Evolutionary conservation across 2,888 invertebrate species (phyloP), one percentile per base, ranked within the genome.

Genomic region (Tuta absoluta): DNA sequence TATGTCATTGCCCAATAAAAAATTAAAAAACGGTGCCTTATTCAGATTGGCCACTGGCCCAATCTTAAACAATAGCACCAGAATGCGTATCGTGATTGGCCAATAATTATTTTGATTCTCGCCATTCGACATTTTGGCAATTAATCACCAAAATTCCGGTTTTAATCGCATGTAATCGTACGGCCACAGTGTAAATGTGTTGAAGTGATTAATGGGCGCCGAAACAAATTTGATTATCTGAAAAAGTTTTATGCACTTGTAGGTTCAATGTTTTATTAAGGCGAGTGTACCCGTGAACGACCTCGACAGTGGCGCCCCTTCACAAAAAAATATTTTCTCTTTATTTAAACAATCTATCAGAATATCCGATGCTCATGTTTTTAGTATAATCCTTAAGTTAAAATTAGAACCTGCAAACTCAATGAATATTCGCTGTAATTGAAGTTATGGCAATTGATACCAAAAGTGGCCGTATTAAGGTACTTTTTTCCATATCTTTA

Each of bases 201-300:
- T 87, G 85, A 87, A 82, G 82, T 88, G 89, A 90, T 89, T 88
- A 88, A 89, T 88, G 85, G 79, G 72, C 70, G 75, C 75, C 75
- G 81, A 84, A 84, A 86, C 82, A 82, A 81, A 87, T 86, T 86
- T 83, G 84, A 87, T 88, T 86, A 86, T 82, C 80, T 79, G 79
- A 79, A 81, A 84, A 80, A 75, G 79, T 75, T 78, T 76, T 76
- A 73, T 77, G 74, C 67, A 67, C 68, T 48, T 58, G 64, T 37
- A 58, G 61, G 49, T 17, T 48, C 49, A 48, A 61, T 49, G 53
- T 53, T 49, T 38, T 64, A 49, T 33, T 3, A 33, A 33, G n/a
- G n/a, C n/a, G n/a, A n/a, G n/a, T n/a, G n/a, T n/a, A n/a, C n/a
- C n/a, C n/a, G n/a, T n/a, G n/a, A n/a, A n/a, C n/a, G n/a, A n/a